Base-by-base conservation (phyloP, 2,888 invertebrate species). In the Pollenia labialis region DNA sequence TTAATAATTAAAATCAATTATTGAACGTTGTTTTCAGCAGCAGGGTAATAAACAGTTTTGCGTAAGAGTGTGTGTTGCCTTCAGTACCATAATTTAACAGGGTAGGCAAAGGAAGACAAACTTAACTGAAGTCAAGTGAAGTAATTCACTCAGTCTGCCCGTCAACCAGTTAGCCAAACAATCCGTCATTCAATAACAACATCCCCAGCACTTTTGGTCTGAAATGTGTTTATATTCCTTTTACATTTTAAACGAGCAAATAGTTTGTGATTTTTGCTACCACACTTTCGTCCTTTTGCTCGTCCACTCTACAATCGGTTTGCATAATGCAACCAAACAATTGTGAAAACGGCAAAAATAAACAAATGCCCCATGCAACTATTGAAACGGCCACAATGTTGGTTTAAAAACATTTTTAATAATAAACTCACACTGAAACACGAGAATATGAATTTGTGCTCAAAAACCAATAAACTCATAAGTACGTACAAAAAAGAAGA, bases 1-100 rank as follows among this genome's bases (percentile, higher is more conserved):
- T 87, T 87, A 87, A 87, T 84, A 87, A 84, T 87, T 87, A 87
- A 87, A 87, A 84, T 87, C 87, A 87, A 87, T 87, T 87, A 87
- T 66, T 71, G 54, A 72, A 44, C 23, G 16, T 77, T 87, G 84
- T 77, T 77, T 81, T 60, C 40, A 58, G 64, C 50, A 42, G 32
- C 32, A 23, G 32, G 64, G 62, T 4, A 60, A 71, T 62, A 76
- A 69, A 76, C 60, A 12, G 18, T 71, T 82, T 76, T 76, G 60
- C 54, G 46, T 76, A 48, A n/a, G 16, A 16, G 32, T 42, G 11
- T 76, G 50, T 69, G n/a, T 12, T 50, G 68, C 46, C 18, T 40
- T 16, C 44, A 9, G 52, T 10, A 40, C 79, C 66, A 79, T 74
- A 79, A 52, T 74, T 79, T 60, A 58, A 72, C 79, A 75, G 62